Evolutionary conservation across 2,888 invertebrate species (phyloP).

Genomic region (Cataglyphis albicans): DNA sequence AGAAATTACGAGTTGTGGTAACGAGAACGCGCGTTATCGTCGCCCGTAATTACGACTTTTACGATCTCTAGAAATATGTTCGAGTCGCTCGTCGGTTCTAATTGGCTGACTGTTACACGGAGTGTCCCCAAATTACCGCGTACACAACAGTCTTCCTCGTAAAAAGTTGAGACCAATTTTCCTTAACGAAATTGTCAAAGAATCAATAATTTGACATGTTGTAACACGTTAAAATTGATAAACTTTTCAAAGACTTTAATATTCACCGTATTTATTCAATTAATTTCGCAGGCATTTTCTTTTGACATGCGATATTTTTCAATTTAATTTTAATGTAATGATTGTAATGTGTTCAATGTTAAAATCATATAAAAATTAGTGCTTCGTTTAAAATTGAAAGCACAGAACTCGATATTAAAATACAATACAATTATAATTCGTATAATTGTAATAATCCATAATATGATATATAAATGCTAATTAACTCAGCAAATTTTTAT

Average conservation of each 20-base stretch:
- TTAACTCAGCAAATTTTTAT: background rate
- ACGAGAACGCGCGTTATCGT: conserved; percentile 45
- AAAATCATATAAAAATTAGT: background rate
- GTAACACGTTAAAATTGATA: background rate
- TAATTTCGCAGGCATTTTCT: background rate
- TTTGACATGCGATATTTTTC: background rate
- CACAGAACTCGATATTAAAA: background rate
- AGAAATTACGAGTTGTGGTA: conserved; percentile 59
- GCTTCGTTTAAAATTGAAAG: background rate
- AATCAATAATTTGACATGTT: background rate
- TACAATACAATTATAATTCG: background rate
- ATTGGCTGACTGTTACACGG: conserved; percentile 30
- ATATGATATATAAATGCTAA: background rate
- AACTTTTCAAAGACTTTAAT: background rate
- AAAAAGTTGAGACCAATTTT: background rate
- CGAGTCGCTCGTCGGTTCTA: conserved; percentile 10
- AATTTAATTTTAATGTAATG: background rate
- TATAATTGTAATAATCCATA: background rate
- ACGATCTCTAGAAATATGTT: conserved; percentile 19
- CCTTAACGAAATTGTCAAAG: background rate
- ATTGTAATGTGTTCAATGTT: background rate
- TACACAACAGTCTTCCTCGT: background rate
- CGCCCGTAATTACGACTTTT: conserved; percentile 41
- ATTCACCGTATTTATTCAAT: background rate
- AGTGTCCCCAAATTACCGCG: conserved; percentile 22